Evolutionary conservation across 1,140 invertebrate genomes (phyloP).

Genomic region (Aporrectodea caliginosa): DNA sequence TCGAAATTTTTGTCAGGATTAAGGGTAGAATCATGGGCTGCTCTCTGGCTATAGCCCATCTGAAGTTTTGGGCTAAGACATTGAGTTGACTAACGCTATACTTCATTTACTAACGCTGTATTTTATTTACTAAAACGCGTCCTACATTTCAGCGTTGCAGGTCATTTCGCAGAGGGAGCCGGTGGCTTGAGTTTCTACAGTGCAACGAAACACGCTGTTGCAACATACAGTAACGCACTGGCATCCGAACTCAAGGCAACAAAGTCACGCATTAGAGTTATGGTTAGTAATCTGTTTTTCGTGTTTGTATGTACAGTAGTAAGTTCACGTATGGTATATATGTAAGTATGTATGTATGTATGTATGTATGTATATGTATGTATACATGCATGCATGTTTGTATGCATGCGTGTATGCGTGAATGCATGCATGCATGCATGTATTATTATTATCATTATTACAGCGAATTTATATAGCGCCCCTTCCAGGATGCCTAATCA

Average conservation of each 20-base stretch:
- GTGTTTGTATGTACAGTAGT: no score
- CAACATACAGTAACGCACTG: conserved; percentile 63
- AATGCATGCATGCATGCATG: no score
- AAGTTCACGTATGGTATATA: no score
- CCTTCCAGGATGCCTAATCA: no score
- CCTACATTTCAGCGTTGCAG: conserved; percentile 50
- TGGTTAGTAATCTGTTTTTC: conserved; percentile 43
- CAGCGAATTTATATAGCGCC: no score
- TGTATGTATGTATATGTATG: no score
- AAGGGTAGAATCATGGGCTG: not conserved
- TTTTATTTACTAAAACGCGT: not conserved
- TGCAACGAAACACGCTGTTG: conserved; percentile 68
- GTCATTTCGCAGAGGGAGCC: conserved; percentile 33
- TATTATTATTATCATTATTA: no score
- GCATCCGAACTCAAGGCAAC: conserved; percentile 62
- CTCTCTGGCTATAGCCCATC: not conserved
- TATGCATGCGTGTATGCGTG: no score
- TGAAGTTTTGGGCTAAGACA: not conserved
- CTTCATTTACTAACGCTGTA: not conserved
- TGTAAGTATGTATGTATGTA: no score
- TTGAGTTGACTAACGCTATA: not conserved
- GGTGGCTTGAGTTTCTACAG: conserved; percentile 60
- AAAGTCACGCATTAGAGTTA: conserved; percentile 65
- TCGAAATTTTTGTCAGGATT: not conserved
- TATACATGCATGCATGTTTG: no score